Base-by-base conservation (phyloP, 2,113 vertebrate species). In the Mormyrus lacerda region DNA sequence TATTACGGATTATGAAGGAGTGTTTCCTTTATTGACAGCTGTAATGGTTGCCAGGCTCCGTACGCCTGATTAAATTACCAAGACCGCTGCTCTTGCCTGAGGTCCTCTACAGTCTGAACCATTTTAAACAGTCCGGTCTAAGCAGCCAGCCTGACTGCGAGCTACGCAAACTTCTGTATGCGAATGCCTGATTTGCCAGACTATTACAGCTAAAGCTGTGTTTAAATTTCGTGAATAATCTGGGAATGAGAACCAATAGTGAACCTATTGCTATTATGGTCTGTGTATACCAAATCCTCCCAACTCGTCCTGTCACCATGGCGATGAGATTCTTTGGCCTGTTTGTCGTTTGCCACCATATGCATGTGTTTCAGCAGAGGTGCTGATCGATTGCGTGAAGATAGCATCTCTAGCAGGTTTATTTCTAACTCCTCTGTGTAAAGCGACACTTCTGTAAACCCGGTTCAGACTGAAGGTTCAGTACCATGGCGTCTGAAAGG, bases 391-490 rank as follows among this genome's bases (percentile, higher is more conserved):
- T 45, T 50, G 83, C n/a, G 24, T 48, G 24, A 44, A 45, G 82
- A 11, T 85, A n/a, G n/a, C n/a, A n/a, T n/a, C n/a, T n/a, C n/a
- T n/a, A n/a, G n/a, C n/a, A n/a, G n/a, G n/a, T n/a, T n/a, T n/a
- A n/a, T n/a, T n/a, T n/a, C n/a, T n/a, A 76, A 89, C 42, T 85
- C 85, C 27, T 93, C 93, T 93, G 91, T 89, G 50, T 44, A 51
- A 89, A 89, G 93, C 87, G 73, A 90, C 92, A 93, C 93, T 89
- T 61, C 73, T 76, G 69, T 88, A 84, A 65, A 65, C 92, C 92
- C 92, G 90, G 93, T 94, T 65, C 92, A 94, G 93, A 94, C 93
- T 94, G 93, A 90, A 92, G 94, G 92, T 92, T 90, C 92, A 91
- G 93, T 91, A 35, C 35, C 94, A 93, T 94, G 91, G 92, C 92